Conservation (phyloP, 2,113 vertebrate species). For the Phaetusa simplex region DNA sequence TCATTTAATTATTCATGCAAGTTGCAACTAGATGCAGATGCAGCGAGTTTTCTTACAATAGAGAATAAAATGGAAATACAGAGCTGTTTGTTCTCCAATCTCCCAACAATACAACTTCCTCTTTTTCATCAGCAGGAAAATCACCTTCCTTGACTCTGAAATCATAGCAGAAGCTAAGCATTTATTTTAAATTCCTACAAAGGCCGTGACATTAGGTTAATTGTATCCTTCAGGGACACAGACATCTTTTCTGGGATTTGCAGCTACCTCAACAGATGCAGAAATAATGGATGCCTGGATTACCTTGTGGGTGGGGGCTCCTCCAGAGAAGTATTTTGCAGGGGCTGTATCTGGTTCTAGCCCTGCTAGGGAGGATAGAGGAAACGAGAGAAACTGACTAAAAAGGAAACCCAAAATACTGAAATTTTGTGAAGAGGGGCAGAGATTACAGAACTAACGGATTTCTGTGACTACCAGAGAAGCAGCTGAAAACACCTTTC, state of each 20-base stretch:
- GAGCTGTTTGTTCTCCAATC: neutral
- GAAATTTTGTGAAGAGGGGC: neutral
- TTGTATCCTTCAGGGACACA: neutral
- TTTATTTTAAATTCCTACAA: conserved; percentile 12
- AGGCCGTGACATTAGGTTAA: neutral
- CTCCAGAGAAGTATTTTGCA: neutral
- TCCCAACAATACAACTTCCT: neutral
- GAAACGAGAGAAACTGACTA: neutral
- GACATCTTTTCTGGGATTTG: neutral
- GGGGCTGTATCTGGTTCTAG: neutral
- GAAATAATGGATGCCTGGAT: neutral
- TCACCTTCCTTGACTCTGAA: neutral
- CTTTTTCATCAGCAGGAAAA: neutral
- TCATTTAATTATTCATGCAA: conserved; percentile 59
- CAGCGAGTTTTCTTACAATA: conserved; percentile 1
- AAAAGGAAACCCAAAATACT: neutral
- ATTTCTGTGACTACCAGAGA: neutral
- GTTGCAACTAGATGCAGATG: conserved; percentile 45
- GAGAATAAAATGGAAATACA: conserved; percentile 15
- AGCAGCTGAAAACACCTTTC: neutral
- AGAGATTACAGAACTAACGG: neutral
- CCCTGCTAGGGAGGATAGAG: neutral
- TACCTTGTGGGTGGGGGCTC: neutral
- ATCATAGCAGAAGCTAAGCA: neutral
- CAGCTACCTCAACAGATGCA: neutral